Evolutionary conservation across 2,797 vertebrate species (phyloP).

Genomic region (Tangara arthus): DNA sequence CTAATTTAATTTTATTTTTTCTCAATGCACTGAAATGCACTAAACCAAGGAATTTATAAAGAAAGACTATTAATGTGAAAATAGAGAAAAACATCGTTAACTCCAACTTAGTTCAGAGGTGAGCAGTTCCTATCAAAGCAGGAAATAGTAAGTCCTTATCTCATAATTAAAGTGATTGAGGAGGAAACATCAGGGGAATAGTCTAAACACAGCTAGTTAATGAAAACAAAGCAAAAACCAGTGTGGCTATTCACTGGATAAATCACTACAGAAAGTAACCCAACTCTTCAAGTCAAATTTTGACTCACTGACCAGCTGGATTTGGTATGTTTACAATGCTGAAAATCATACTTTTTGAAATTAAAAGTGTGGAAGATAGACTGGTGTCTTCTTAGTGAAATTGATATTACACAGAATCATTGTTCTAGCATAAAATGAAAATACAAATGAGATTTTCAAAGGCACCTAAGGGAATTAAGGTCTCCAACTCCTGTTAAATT

Average conservation of each 20-base stretch:
- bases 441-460: neutral
- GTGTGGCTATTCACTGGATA: neutral
- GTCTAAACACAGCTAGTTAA: conserved; percentile 1
- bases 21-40: neutral
- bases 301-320: neutral
- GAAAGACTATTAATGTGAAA: neutral
- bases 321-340: neutral
- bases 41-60: neutral
- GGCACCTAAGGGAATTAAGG: neutral
- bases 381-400: neutral
- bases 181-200: neutral
- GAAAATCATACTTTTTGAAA: neutral
- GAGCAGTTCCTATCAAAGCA: conserved; percentile 14
- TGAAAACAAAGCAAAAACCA: neutral
- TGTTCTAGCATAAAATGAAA: conserved; percentile 21
- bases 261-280: neutral
- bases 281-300: neutral
- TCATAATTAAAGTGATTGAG: conserved; percentile 39
- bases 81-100: neutral
- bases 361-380: neutral
- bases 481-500: conserved; percentile 12
- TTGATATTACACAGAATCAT: neutral
- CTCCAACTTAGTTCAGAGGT: conserved; percentile 7
- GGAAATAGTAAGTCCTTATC: conserved; percentile 33
- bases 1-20: neutral